Base-by-base conservation (phyloP, 1,140 invertebrate genomes). In the Drosophila sulfurigaster region DNA sequence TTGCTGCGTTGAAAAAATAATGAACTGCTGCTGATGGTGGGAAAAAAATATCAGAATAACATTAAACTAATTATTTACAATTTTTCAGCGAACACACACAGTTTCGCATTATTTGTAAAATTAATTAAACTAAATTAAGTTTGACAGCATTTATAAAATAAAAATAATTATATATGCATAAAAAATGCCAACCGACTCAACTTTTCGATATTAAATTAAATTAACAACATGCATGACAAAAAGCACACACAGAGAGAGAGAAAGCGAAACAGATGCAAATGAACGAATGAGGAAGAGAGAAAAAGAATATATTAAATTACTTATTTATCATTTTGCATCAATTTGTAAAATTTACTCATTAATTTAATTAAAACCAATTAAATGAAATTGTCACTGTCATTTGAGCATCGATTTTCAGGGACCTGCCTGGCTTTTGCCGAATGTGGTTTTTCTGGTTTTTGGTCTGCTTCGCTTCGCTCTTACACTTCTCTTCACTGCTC, bases 281-380 rank as follows among this genome's bases (percentile, higher is more conserved):
- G 20, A 25, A 25, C 20, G 20, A 25, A 25, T 0, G 20, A 8
- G 16, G 30, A 11, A 56, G 13, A 20, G 38, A 60, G 64, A 54
- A 46, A 76, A 63, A 75, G 59, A 25, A 72, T 83, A 81, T 89
- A 88, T 88, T 88, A 85, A 88, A 88, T 88, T 88, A 88, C 85
- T 88, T 88, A 88, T 88, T 88, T 89, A 89, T 88, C 85, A 88
- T 89, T 90, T 90, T 89, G 72, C 78, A 89, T 87, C 86, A 90
- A 89, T 90, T 90, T 89, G 85, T 89, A 81, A 89, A 88, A 89
- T 89, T 89, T 80, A 89, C 86, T 86, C 85, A 89, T 89, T 89
- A 89, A 89, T 89, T 89, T 89, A 90, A 89, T 89, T 89, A 89
- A 89, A 88, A 88, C 81, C 85, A 88, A 88, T 88, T 89, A 90